These are phyloP conservation scores for Lordiphosa andalusiaca DNA, from an alignment of 2,888 invertebrate genomes.

Conservation along the genomic window DNA sequence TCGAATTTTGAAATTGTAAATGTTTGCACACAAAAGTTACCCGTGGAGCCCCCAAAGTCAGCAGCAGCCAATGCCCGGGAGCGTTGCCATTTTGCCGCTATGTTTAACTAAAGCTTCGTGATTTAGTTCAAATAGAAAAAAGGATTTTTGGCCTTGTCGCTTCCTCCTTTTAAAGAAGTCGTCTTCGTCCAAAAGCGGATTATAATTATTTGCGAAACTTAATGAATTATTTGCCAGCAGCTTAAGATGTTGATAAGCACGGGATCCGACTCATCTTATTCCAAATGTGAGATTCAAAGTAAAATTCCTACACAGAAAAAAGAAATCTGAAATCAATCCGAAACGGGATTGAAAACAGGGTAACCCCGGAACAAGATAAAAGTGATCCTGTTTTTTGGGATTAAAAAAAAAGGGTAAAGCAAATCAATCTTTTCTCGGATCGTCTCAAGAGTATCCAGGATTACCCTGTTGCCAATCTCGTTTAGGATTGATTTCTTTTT, in stretches of 20 bases:
- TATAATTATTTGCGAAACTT: constrained; percentile 63
- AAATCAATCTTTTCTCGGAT: no score
- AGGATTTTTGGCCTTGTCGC: constrained; percentile 30
- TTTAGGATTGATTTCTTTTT: no score
- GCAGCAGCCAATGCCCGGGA: constrained; percentile 38
- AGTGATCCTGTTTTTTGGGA: no score
- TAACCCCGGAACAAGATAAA: no score
- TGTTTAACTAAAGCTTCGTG: constrained; percentile 68
- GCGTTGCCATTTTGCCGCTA: constrained; percentile 45
- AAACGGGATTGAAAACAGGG: no score
- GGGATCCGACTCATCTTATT: not conserved
- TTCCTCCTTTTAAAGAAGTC: constrained; percentile 25
- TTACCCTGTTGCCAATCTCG: no score
- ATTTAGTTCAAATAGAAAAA: constrained; percentile 64
- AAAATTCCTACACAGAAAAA: no score
- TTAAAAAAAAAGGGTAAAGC: no score
- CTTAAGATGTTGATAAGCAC: no score
- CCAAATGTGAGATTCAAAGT: constrained; percentile 46
- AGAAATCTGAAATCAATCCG: no score
- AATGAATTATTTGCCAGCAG: constrained; percentile 66
- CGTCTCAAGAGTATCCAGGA: no score
- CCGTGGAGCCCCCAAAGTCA: constrained; percentile 1
- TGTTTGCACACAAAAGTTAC: constrained; percentile 53
- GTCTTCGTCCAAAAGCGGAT: constrained; percentile 46
- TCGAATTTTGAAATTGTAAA: constrained; percentile 71